Base-by-base conservation (phyloP, 2,797 vertebrate genomes). In the Pyrrhura leucotis region DNA sequence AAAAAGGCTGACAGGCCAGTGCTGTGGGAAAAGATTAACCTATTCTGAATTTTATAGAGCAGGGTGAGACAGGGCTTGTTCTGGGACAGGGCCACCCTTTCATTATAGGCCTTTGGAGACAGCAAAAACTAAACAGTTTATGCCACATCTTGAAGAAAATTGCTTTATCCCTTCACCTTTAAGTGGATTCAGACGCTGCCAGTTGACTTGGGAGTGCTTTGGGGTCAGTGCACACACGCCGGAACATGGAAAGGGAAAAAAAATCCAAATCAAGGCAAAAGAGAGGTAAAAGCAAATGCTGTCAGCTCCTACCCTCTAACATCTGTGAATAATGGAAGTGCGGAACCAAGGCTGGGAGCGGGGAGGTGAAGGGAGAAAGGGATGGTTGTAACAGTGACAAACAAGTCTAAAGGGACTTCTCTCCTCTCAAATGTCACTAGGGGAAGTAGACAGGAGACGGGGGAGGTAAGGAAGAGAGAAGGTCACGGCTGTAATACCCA, bases 171-270 rank as follows among this genome's bases (percentile, higher is more conserved):
- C 95, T 97, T 97, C 97, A 96, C 96, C 97, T 95, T 72, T 98
- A 97, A 98, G 97, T 98, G 97, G 97, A 98, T 97, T 98, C 97
- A 97, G 97, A 95, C 88, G 0, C 93, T 92, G 95, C 85, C 93
- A 72, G 97, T 98, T 97, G 98, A 98, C 96, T 97, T 37, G 48
- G 95, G 97, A 97, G 96, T 77, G 66, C 50, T 90, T 51, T 65
- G 96, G 93, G 97, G 97, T 98, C 98, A 98, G 81, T n/a, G 26
- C 84, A 92, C 95, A 96, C 96, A 91, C 88, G 90, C 94, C 89
- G 1, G 95, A 89, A 90, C 75, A 86, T 2, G 10, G 69, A 76
- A 61, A 47, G 54, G 51, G 77, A 18, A 29, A 51, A 92, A 66
- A 63, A 8, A 33, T 19, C 85, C 63, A 85, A 92, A 81, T 73